Base-by-base conservation (phyloP, 2,888 invertebrate genomes). In the Rotaria magnacalcarata region DNA sequence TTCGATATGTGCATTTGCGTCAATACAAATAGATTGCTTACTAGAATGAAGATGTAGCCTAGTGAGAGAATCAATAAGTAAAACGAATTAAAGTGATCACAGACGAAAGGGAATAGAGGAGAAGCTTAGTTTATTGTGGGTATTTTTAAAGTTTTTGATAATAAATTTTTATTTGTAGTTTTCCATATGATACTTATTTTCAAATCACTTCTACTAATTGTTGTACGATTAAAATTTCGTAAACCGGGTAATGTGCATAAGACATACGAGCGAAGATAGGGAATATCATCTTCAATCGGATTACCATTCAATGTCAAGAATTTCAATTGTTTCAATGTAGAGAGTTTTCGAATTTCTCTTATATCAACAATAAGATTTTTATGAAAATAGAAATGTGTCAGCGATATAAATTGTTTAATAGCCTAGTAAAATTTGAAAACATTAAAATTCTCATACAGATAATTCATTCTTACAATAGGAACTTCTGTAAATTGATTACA, bases 271-370 rank as follows among this genome's bases (percentile, higher is more conserved):
- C 80, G 80, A 41, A 80, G 41, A 47, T 47, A 80, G 10, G 80
- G 80, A 5, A 80, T 19, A 47, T 8, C 47, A 24, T n/a, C 89
- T 87, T 91, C 91, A 52, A 92, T 87, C 0, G 93, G 93, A 90
- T 93, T 93, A 75, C 93, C 93, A 88, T 93, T 93, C 43, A 93
- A 90, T 1, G 93, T 93, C 4, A 94, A 89, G n/a, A 92, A 93
- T 85, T 91, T 90, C 19, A 94, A 89, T 52, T 91, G 89, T 24
- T 89, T 89, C 52, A 93, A 88, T 2, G 88, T 88, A 54, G 90
- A 89, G 56, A 94, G 88, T 88, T 93, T 93, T 43, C 91, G 90
- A 5, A 93, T 89, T 87, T 92, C 92, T 16, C 91, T 90, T 84
- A 93, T 89, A 87, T 92, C 91, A 6, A 90, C 89, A 43, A 94